Percentiles rank a stretch among this genome's conserved stretches.
Evolutionary conservation across 2,113 vertebrate species (phyloP).

Genomic region (Saguinus midas): DNA sequence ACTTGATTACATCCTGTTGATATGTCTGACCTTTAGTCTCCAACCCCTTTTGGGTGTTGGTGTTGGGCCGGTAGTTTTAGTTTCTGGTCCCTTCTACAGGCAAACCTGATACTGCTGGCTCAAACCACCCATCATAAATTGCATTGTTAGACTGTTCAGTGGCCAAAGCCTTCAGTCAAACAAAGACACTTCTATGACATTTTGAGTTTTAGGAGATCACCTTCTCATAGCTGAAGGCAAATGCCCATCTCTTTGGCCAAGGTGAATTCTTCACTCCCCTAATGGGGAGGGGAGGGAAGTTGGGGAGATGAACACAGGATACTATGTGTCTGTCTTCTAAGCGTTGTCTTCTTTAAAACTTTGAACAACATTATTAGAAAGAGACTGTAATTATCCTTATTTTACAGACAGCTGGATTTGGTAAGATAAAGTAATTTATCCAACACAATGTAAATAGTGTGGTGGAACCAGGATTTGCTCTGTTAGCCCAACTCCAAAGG

Average conservation of each 20-base stretch:
- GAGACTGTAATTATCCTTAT: not conserved
- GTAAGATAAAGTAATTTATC: not conserved
- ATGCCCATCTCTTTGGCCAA: not conserved
- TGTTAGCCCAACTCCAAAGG: not conserved
- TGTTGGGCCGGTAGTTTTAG: not conserved
- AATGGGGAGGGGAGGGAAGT: not conserved
- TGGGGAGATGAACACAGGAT: not conserved
- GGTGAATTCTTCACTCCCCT: not conserved
- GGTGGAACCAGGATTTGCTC: not conserved
- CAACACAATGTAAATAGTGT: not conserved
- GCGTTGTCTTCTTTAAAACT: not conserved
- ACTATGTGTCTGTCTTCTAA: not conserved
- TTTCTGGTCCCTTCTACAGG: not conserved
- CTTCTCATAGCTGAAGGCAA: not conserved
- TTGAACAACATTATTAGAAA: not conserved
- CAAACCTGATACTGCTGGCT: not conserved
- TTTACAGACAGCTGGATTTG: slow-evolving; percentile 14
- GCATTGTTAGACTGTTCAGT: not conserved
- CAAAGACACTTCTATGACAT: not conserved
- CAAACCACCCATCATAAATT: not conserved
- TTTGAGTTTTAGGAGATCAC: not conserved
- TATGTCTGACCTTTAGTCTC: not conserved
- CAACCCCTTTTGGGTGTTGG: not conserved
- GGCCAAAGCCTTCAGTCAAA: not conserved
- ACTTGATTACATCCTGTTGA: not conserved